These are phyloP conservation scores for Trachymyrmex cornetzi DNA, from an alignment of 1,140 invertebrate genomes.

Conservation along the genomic window DNA sequence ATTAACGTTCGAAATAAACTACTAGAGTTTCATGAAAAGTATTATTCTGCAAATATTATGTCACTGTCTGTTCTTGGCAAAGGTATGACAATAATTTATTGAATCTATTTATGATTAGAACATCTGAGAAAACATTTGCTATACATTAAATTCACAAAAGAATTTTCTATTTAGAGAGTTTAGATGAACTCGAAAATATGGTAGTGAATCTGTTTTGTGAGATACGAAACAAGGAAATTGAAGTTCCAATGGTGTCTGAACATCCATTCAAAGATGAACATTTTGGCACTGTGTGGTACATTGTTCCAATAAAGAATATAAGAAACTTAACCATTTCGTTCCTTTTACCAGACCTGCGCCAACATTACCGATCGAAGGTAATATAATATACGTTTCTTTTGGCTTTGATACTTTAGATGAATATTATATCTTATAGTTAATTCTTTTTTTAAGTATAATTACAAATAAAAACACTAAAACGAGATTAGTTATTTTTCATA, in stretches of 20 bases:
- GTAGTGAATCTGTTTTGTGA: constrained; percentile 92
- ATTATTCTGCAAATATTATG: constrained; percentile 99
- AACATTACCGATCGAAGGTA: constrained; percentile 95
- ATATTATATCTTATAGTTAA: not conserved
- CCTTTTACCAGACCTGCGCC: constrained; percentile 94
- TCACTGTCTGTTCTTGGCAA: constrained; percentile 95
- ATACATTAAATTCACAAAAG: constrained; percentile 5
- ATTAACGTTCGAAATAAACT: constrained; percentile 95
- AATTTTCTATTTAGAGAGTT: constrained; percentile 88
- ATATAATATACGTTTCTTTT: constrained; percentile 71
- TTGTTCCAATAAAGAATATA: constrained; percentile 97
- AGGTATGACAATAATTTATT: constrained; percentile 87
- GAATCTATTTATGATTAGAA: not conserved
- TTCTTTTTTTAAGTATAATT: not conserved
- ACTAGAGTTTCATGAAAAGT: constrained; percentile 95
- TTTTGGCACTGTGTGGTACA: constrained; percentile 89
- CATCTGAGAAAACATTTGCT: not conserved
- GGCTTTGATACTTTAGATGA: not conserved
- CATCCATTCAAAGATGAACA: constrained; percentile 93
- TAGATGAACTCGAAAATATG: constrained; percentile 95
- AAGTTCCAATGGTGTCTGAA: constrained; percentile 92
- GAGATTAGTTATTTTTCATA: too few relatives aligned
- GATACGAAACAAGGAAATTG: constrained; percentile 93
- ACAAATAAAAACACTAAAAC: too few relatives aligned
- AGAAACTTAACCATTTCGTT: constrained; percentile 95